Evolutionary conservation across 2,797 vertebrate species (phyloP), one percentile per base, ranked within the genome.

Genomic region (Zalophus californianus): DNA sequence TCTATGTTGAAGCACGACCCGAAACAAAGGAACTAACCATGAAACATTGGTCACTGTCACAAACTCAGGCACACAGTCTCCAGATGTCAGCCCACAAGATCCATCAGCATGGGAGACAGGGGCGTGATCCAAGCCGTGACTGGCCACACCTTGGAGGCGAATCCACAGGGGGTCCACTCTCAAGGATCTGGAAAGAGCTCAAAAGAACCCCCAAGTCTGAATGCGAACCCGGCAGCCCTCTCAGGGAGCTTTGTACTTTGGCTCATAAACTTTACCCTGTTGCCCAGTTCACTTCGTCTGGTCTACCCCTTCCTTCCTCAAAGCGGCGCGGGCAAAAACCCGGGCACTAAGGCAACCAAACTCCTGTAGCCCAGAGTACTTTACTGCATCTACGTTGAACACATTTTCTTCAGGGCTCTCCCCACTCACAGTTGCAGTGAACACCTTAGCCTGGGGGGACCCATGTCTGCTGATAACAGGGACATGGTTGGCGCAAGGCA

Each of bases 81-180:
- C 32, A n/a, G 15, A 15, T 6, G 15, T 29, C 64, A 1, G 15
- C 64, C 64, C 64, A 64, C 14, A 2, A 18, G 62, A 15, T 60
- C 7, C 64, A 18, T 7, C 0, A 14, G 18, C 7, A 8, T 2
- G 14, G 14, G 0, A 32, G 32, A n/a, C 3, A 5, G 29, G 50
- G 14, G 64, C 64, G 7, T 7, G 64, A 18, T 66, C 15, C 8
- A 1, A 66, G 64, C 32, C 32, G 64, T 18, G 62, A 32, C 13
- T 1, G 62, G 32, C 29, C 5, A 7, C 13, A 25, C 29, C 5
- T 0, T 2, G 3, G 29, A 62, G 1, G 62, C 14, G 6, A 7
- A 66, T 16, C 27, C 62, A 15, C 62, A 3, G 62, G 3, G 1
- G 32, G 41, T 15, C 64, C 3, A 3, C 14, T 7, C 7, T 66